Evolutionary conservation across 2,888 invertebrate species (phyloP), one percentile per base, ranked within the genome.

Genomic region (Bellardia bayeri): DNA sequence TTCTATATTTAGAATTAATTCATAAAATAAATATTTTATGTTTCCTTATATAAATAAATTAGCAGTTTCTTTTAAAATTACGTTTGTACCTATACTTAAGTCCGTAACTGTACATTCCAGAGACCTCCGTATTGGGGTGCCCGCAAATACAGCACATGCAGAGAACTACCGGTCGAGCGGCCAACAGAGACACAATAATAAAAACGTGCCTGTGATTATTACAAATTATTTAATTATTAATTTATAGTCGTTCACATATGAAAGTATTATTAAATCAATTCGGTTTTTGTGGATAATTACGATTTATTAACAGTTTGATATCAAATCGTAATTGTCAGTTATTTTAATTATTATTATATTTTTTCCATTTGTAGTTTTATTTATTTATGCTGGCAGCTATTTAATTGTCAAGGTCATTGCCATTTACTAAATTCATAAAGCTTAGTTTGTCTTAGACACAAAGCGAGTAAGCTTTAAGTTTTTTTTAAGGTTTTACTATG

Each of bases 251-350:
- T 30, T 23, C 23, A 30, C 23, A 23, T 58, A 56, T 58, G 42
- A 72, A 58, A 72, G 14, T 30, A 56, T 30, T 30, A 56, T 30
- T 4, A 23, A 72, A 72, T 30, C 23, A 37, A 58, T 58, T 56
- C 40, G 13, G 30, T 58, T 66, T 66, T 66, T 42, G 45, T 42
- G 16, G 45, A 45, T 66, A 42, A 54, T 42, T 42, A 37, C 37
- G 23, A 40, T 72, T 58, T 58, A 58, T 40, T 61, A 74, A 61
- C 74, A 74, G 13, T 61, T 78, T 56, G 54, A 78, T 51, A 54
- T 56, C 2, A 66, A 56, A 66, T 76, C 33, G 56, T 56, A 68
- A 68, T 68, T 78, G 45, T 23, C 66, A 66, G 30, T 45, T 56
- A 30, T n/a, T 66, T 78, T 78, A 66, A 58, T 78, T 78, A 30